A percentile compares a stretch with the other conserved stretches of the same genome.
These are phyloP conservation scores for Gallinago solitaria DNA, from an alignment of 2,797 vertebrate species.

Conservation along the genomic window DNA sequence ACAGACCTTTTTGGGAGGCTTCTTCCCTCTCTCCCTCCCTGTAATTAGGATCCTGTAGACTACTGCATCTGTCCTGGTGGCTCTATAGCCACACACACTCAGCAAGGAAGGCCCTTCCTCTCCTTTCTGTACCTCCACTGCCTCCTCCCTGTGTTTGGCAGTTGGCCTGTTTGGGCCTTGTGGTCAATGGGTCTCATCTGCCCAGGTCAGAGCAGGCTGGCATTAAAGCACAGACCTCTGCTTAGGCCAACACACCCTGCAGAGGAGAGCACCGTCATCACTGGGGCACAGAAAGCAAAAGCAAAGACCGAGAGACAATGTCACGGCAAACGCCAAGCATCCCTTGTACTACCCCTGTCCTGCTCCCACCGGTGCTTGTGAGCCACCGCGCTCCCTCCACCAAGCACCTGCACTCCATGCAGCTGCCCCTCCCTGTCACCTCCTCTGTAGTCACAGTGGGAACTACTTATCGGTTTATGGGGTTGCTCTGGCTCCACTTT, in stretches of 20 bases:
- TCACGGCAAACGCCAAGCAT: rapidly evolving
- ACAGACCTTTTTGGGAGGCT: no score
- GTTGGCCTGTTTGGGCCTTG: neutral
- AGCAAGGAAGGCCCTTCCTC: neutral
- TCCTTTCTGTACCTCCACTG: neutral
- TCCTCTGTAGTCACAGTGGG: neutral
- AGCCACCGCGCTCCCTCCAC: rapidly evolving
- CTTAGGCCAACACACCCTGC: no score
- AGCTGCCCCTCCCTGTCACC: neutral
- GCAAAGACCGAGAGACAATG: rapidly evolving
- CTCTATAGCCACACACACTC: neutral
- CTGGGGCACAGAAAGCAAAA: neutral
- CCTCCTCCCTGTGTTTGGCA: neutral
- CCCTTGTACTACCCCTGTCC: neutral
- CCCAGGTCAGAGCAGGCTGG: neutral
- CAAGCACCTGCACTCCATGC: rapidly evolving
- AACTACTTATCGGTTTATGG: rapidly evolving
- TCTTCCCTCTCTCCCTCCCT: neutral
- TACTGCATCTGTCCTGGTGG: neutral
- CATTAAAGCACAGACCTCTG: neutral
- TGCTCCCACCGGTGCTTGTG: neutral
- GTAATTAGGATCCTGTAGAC: neutral
- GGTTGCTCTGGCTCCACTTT: neutral
- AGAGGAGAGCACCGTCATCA: rapidly evolving
- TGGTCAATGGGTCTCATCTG: no score